Percentiles rank a stretch among this genome's conserved stretches.
phyloP scores from a whole-genome alignment of 1,140 invertebrate species.

The Bombyx mori region DNA sequence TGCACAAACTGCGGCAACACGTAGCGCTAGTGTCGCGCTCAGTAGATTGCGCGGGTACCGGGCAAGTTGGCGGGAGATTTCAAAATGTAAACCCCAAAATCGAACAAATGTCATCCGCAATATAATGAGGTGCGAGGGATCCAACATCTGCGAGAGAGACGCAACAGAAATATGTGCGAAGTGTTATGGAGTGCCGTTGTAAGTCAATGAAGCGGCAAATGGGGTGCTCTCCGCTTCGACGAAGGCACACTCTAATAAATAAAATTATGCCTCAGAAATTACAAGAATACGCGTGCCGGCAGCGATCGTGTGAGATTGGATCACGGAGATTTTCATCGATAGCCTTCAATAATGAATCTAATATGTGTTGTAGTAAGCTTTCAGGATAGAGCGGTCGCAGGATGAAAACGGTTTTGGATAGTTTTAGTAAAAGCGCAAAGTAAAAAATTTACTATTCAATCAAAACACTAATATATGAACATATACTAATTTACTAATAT shows the following conservation, averaged over 20 bases:
- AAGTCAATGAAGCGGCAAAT: slow-evolving; percentile 71
- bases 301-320: slow-evolving; percentile 62
- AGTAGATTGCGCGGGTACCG: too few species aligned
- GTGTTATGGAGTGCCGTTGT: slow-evolving; percentile 69
- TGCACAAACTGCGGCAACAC: too few species aligned
- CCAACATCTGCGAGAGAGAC: slow-evolving; percentile 57
- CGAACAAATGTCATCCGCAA: slow-evolving; percentile 70
- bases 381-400: slow-evolving; percentile 27
- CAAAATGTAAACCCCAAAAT: too few species aligned
- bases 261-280: slow-evolving; percentile 70
- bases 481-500: too few species aligned
- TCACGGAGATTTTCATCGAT: slow-evolving; percentile 59
- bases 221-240: slow-evolving; percentile 57
- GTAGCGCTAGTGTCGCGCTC: too few species aligned
- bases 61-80: too few species aligned
- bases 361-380: slow-evolving; percentile 46
- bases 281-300: slow-evolving; percentile 61
- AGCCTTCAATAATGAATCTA: slow-evolving; percentile 54
- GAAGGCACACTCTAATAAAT: slow-evolving; percentile 68
- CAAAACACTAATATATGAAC: too few species aligned
- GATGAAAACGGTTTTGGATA: slow-evolving; percentile 26
- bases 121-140: slow-evolving; percentile 68
- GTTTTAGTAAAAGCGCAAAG: background rate
- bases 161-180: slow-evolving; percentile 70
- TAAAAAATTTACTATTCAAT: too few species aligned